Base-by-base conservation (phyloP, 2,797 vertebrate species). In the Brachyalestes nurse region DNA sequence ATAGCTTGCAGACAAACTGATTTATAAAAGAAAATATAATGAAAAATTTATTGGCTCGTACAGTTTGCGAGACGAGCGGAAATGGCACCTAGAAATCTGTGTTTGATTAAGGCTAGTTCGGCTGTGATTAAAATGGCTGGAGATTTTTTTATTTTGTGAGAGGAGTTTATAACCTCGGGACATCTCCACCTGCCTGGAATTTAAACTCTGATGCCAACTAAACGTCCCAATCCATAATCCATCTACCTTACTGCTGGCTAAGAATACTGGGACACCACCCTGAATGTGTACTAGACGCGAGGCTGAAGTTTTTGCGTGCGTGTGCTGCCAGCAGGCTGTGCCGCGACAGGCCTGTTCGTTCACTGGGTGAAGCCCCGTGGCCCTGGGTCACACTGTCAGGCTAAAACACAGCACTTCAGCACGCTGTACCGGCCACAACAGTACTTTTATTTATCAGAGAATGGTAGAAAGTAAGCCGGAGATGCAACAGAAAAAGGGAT, bases 1-100 rank as follows among this genome's bases (percentile, higher is more conserved):
- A 72, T 65, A 80, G 70, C 38, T 74, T 12, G n/a, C 57, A 38
- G 83, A 79, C 62, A 65, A 57, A 75, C 69, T 60, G 47, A 58
- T 73, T 73, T 58, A 40, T 73, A 57, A 38, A 73, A 73, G 8
- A 72, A 65, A 65, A 40, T 17, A 65, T 40, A 65, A 65, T 6
- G 34, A 6, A 34, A 34, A 40, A 73, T 38, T n/a, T 1, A 51
- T n/a, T 45, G 40, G 40, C 51, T 49, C 10, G 49, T 72, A 40
- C 16, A 12, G 1, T 19, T 13, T 25, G 8, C 5, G 53, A 73
- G 71, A 21, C 23, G 34, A 38, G 17, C 17, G 28, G 17, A 57
- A 34, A 72, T 53, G 71, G 9, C 25, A 73, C 8, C 23, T 7
- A 58, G 19, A 38, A 40, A 40, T 42, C 51, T 42, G 71, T 17